phyloP scores from a whole-genome alignment of 2,888 invertebrate genomes.

The Deilephila elpenor region DNA sequence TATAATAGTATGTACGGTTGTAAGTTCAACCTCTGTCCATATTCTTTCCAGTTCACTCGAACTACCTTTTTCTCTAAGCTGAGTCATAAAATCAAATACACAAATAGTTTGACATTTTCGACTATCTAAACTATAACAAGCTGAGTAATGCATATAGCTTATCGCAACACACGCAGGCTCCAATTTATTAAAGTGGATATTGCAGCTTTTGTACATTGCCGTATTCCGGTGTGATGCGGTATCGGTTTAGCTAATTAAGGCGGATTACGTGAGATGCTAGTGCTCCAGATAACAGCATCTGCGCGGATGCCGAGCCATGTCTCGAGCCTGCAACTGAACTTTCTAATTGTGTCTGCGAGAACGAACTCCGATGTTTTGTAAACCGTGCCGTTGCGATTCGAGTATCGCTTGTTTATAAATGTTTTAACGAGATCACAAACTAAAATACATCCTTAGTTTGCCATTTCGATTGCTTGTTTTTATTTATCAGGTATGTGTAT shows the following conservation, averaged over 20 bases:
- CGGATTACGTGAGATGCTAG: slow-evolving; percentile 61
- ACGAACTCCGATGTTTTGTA: slow-evolving; percentile 49
- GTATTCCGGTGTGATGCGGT: slow-evolving; percentile 51
- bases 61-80: no score
- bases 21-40: no score
- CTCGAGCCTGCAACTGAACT: slow-evolving; percentile 48
- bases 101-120: no score
- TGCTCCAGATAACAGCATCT: slow-evolving; percentile 58
- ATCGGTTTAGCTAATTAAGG: slow-evolving; percentile 69
- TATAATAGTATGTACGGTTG: no score
- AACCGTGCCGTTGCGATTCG: slow-evolving; percentile 5
- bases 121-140: no score
- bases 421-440: background rate
- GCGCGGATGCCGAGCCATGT: slow-evolving; percentile 52
- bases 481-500: no score
- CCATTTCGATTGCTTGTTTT: no score
- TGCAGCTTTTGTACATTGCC: slow-evolving; percentile 3
- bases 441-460: background rate
- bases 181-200: slow-evolving; percentile 6
- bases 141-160: no score
- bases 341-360: slow-evolving; percentile 58
- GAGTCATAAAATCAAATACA: no score
- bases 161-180: background rate
- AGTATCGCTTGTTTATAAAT: slow-evolving; percentile 36
- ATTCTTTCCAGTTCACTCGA: no score